A percentile compares a stretch with the other conserved stretches of the same genome.
phyloP scores from a whole-genome alignment of 2,888 invertebrate species.

The Amphiduros pacificus region DNA sequence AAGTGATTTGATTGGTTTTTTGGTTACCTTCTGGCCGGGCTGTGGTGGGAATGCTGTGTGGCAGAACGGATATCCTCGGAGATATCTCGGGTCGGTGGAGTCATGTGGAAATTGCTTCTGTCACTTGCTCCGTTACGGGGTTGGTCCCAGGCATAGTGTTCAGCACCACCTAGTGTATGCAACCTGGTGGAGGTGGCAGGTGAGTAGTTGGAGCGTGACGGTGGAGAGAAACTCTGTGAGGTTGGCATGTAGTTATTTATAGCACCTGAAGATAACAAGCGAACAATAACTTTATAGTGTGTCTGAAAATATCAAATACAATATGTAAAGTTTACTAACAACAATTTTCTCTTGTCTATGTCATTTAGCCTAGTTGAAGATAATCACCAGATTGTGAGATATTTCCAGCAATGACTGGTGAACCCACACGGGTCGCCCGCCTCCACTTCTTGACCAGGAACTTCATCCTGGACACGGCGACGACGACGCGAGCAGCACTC shows the following conservation, averaged over 20 bases:
- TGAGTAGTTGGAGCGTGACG: too few relatives aligned
- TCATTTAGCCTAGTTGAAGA: background rate
- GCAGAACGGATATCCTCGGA: background rate
- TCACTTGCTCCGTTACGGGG: too few relatives aligned
- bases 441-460: slow-evolving; percentile 33
- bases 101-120: background rate
- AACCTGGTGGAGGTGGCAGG: too few relatives aligned
- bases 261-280: too few relatives aligned
- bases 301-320: too few relatives aligned
- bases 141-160: too few relatives aligned
- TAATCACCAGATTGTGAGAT: slow-evolving; percentile 1
- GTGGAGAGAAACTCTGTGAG: background rate
- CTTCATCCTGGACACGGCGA: slow-evolving; percentile 27
- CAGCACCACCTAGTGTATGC: too few relatives aligned
- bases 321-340: too few relatives aligned
- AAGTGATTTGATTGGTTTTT: too few relatives aligned
- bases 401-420: slow-evolving; percentile 15
- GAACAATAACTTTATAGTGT: too few relatives aligned
- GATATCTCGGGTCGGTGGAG: background rate
- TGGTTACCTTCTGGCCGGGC: too few relatives aligned
- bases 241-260: background rate
- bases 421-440: slow-evolving; percentile 21
- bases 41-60: background rate
- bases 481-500: slow-evolving; percentile 26
- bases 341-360: background rate